Conservation (phyloP, 2,797 vertebrate species). For the Periparus ater region DNA sequence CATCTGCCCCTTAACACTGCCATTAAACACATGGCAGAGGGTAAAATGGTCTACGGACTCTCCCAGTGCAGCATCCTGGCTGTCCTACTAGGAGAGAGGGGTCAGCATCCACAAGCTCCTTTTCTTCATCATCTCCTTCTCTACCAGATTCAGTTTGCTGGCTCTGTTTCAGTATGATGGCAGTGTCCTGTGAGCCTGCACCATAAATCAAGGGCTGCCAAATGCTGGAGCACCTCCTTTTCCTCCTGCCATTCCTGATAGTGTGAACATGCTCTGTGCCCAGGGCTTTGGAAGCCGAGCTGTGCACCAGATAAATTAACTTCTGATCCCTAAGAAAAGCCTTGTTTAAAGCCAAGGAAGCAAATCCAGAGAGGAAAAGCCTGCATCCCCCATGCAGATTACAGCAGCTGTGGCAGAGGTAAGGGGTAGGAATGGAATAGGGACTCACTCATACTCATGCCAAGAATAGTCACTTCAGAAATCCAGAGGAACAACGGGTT, state of each 20-base stretch:
- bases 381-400: not conserved
- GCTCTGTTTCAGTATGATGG: not conserved
- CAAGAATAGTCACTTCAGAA: not conserved
- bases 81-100: not conserved
- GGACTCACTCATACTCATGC: not conserved
- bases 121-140: not conserved
- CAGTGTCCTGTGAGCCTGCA: not conserved
- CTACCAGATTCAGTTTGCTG: not conserved
- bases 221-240: not conserved
- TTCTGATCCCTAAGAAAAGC: not conserved
- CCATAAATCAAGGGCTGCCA: not conserved
- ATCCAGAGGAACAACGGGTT: not conserved
- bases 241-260: not conserved
- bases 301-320: not conserved
- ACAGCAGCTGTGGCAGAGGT: not conserved
- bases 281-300: not conserved
- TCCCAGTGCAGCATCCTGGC: not conserved
- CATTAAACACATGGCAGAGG: not conserved
- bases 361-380: not conserved
- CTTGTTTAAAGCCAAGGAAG: not conserved
- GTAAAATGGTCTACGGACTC: not conserved
- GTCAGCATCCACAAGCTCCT: not conserved
- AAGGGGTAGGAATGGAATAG: not conserved
- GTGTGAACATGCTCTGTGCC: not conserved
- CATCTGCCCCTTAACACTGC: not conserved